These are phyloP conservation scores for Astur gentilis DNA, from an alignment of 2,113 vertebrate species.

Conservation along the genomic window DNA sequence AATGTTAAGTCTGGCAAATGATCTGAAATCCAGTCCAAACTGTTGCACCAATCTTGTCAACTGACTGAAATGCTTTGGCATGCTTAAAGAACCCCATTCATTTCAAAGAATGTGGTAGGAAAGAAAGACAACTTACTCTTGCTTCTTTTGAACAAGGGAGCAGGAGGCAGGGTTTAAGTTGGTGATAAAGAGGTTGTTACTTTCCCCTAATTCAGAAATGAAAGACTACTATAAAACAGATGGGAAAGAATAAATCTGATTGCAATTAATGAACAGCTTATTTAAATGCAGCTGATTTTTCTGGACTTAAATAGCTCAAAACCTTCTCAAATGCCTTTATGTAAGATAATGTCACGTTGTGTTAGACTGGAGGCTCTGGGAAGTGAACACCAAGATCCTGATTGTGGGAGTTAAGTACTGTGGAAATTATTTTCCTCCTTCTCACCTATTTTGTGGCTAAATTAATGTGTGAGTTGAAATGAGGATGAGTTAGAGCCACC, in stretches of 20 bases:
- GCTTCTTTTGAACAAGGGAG: not conserved
- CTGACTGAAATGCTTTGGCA: not conserved
- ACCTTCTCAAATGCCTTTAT: not conserved
- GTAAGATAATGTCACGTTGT: not conserved
- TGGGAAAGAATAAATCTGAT: not conserved
- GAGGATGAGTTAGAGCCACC: not conserved
- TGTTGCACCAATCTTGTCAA: not conserved
- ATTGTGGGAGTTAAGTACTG: not conserved
- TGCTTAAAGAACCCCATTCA: not conserved
- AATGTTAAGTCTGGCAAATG: not conserved
- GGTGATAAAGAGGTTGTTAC: not conserved
- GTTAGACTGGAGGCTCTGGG: not conserved
- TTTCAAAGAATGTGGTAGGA: not conserved
- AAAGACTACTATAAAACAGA: not conserved
- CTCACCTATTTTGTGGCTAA: not conserved
- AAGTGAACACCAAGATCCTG: not conserved
- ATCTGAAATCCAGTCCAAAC: not conserved
- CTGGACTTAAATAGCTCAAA: not conserved
- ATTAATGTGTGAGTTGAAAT: not conserved
- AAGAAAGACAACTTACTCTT: not conserved
- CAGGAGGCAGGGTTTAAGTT: not conserved
- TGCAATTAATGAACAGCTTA: not conserved
- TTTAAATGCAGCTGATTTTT: not conserved
- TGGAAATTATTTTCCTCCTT: not conserved
- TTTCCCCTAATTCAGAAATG: not conserved